Conservation (phyloP, 2,888 invertebrate species). For the Epirrita christyi region DNA sequence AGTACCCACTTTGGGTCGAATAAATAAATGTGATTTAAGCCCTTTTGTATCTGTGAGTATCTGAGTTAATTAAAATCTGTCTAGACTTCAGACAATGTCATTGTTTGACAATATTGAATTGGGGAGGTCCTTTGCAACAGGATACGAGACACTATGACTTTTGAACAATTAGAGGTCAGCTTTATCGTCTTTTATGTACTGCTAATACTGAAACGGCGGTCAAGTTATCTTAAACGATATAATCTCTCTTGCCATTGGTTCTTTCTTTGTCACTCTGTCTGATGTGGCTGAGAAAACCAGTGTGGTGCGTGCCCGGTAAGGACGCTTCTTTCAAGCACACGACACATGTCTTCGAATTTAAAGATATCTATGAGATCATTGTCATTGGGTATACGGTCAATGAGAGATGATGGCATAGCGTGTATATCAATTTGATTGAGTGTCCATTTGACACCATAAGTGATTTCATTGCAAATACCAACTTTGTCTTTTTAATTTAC, state of each 20-base stretch:
- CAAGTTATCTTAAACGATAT: no score
- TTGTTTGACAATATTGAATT: neutral
- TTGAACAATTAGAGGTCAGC: no score
- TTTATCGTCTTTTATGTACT: no score
- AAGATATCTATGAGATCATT: neutral
- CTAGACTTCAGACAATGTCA: constrained; percentile 1
- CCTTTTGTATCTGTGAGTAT: neutral
- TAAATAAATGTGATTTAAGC: constrained; percentile 7
- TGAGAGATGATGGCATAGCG: neutral
- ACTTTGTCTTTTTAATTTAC: neutral
- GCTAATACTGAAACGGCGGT: no score
- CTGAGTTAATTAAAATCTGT: constrained; percentile 7
- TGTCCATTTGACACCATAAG: neutral
- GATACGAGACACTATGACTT: neutral
- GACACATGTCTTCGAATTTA: no score
- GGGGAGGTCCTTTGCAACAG: neutral
- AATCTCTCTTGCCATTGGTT: no score
- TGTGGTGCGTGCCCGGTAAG: no score
- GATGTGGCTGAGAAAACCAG: no score
- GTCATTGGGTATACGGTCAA: neutral
- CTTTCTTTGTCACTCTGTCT: no score
- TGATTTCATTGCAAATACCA: constrained; percentile 2
- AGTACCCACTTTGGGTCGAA: neutral
- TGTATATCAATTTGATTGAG: constrained; percentile 3
- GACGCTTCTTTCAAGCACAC: no score